A percentile compares a stretch with the other conserved stretches of the same genome.
Evolutionary conservation across 2,888 invertebrate species (phyloP).

Genomic region (Vandiemenella viatica): DNA sequence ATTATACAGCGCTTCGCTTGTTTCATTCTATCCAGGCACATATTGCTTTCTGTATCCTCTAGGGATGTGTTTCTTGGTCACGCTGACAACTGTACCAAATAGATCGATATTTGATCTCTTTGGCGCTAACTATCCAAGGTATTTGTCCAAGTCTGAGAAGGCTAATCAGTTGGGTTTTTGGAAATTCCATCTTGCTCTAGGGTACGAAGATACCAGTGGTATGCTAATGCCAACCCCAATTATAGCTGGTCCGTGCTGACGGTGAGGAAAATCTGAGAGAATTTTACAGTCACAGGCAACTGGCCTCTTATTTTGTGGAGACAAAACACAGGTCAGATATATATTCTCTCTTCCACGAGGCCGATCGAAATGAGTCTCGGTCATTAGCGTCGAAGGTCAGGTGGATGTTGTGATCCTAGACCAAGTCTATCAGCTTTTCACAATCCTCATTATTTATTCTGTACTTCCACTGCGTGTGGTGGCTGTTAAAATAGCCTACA

Average conservation of each 20-base stretch:
- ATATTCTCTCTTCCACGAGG: not conserved
- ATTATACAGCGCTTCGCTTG: not conserved
- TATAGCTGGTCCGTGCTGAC: not conserved
- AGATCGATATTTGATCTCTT: not conserved
- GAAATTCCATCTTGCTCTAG: not conserved
- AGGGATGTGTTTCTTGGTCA: not conserved
- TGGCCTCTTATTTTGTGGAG: not conserved
- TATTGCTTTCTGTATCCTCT: not conserved
- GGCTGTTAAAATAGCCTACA: not conserved
- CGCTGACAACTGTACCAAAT: not conserved
- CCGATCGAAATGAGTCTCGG: not conserved
- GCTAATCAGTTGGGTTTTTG: not conserved
- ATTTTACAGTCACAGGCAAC: not conserved
- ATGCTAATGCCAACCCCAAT: not conserved
- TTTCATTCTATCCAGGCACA: not conserved
- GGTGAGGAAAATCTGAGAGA: not conserved
- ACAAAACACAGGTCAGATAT: not conserved
- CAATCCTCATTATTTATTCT: not conserved
- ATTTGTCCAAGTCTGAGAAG: not conserved
- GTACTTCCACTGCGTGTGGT: not conserved
- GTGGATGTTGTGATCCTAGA: not conserved
- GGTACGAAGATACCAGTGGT: not conserved
- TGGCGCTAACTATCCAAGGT: not conserved
- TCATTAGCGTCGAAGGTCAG: not conserved
- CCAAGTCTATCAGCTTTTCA: not conserved